Evolutionary conservation across 1,140 invertebrate genomes (phyloP).

Genomic region (Drosophila guanche): DNA sequence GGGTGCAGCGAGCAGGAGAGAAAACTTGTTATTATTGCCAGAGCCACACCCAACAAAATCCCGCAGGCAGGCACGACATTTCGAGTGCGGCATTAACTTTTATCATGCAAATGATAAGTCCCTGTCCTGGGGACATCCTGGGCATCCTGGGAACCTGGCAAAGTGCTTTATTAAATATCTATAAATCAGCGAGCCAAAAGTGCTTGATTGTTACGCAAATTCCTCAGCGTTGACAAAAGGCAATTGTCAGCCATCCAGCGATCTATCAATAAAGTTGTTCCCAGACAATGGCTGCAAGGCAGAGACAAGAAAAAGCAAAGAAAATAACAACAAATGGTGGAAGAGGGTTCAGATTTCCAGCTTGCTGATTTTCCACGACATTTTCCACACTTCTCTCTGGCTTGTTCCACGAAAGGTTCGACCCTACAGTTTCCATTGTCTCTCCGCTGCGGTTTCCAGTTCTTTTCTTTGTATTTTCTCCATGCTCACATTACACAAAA

Average conservation of each 20-base stretch:
- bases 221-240: conserved; percentile 58
- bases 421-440: conserved; percentile 26
- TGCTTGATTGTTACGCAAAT: conserved; percentile 71
- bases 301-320: conserved; percentile 48
- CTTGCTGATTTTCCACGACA: conserved; percentile 57
- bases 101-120: conserved; percentile 54
- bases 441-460: conserved; percentile 65
- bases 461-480: conserved; percentile 31
- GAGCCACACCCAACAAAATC: conserved; percentile 45
- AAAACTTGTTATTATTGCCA: conserved; percentile 67
- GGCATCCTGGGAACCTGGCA: conserved; percentile 42
- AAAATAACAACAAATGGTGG: conserved; percentile 21
- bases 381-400: conserved; percentile 47
- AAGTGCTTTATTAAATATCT: conserved; percentile 75
- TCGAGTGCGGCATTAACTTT: conserved; percentile 8
- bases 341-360: neutral
- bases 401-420: conserved; percentile 51
- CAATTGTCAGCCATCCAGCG: conserved; percentile 46
- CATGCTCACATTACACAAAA: conserved; percentile 56
- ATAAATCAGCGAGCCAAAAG: conserved; percentile 64
- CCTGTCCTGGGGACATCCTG: conserved; percentile 29
- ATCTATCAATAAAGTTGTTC: conserved; percentile 76
- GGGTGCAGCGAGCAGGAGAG: conserved; percentile 18
- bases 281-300: conserved; percentile 29
- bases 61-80: neutral